Evolutionary conservation across 2,797 vertebrate species (phyloP), one percentile per base, ranked within the genome.

Genomic region (Orestias chungarensis): DNA sequence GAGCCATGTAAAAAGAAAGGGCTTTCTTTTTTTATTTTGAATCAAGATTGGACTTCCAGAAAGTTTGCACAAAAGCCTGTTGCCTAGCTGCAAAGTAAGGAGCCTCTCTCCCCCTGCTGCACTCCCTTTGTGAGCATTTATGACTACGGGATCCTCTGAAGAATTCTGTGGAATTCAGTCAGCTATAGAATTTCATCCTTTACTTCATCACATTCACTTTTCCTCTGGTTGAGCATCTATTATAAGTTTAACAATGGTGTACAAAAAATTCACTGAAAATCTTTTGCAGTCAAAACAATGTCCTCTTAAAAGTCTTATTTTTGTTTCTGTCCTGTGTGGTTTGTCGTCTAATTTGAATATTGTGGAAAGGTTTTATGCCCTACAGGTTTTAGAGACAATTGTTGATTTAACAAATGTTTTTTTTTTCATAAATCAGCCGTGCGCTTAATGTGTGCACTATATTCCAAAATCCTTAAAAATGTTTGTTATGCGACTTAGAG

Each of bases 31-130:
- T 18, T 82, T 73, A 87, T 87, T 86, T 83, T 82, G 68, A 84
- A 70, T 78, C 10, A 61, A 81, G 74, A 82, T 79, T 76, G 47
- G 85, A 88, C 87, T 92, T 91, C 88, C 86, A 86, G 81, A 82
- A 89, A 61, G 82, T 80, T 79, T 79, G 66, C 80, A 93, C 90
- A 92, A 93, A 93, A 85, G 90, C 73, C 50, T 0, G 93, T 93
- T 93, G 93, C 92, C 91, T 93, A 91, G 93, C 89, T 90, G 88
- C 91, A 61, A 6, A 42, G 67, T 43, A 71, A 81, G 82, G 82
- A 86, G 82, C 73, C 82, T 83, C 69, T 47, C 67, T 72, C 70
- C 20, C 42, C 18, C 76, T 78, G 86, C 82, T 79, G 83, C 71
- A 76, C 72, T 76, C 68, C 87, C 88, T 90, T 88, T 89, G 86